Evolutionary conservation across 2,113 vertebrate species (phyloP).

Genomic region (Pandion haliaetus): DNA sequence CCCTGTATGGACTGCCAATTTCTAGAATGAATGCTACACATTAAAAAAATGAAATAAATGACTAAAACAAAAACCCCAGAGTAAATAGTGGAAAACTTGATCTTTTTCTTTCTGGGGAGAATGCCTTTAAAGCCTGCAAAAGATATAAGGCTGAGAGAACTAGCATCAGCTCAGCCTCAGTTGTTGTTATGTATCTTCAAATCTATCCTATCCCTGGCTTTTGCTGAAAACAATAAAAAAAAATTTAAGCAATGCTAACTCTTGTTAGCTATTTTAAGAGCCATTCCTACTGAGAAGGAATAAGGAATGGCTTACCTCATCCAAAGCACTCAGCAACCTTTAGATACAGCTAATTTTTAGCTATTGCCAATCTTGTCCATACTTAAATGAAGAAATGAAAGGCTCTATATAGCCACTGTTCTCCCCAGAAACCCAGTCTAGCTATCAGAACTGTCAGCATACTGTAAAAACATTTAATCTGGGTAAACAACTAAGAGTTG

Average conservation of each 20-base stretch:
- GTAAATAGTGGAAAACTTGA: not conserved
- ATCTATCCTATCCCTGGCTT: not conserved
- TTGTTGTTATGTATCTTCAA: not conserved
- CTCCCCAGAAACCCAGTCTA: not conserved
- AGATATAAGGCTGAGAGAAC: not conserved
- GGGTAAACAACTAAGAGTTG: not conserved
- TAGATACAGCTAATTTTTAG: not conserved
- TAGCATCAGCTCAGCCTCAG: not conserved
- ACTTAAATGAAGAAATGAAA: not conserved
- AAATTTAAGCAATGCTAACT: not conserved
- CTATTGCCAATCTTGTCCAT: not conserved
- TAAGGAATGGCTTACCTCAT: not conserved
- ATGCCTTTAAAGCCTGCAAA: not conserved
- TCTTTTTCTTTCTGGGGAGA: not conserved
- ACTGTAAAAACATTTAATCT: not conserved
- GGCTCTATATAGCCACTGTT: not conserved
- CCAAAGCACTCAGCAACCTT: not conserved
- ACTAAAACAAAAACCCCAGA: not conserved
- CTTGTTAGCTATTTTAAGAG: not conserved
- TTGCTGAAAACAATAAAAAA: not conserved
- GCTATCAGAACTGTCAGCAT: not conserved
- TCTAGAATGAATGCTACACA: not conserved
- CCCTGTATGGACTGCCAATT: not conserved
- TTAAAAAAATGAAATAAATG: not conserved
- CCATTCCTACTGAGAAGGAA: not conserved